phyloP scores from a whole-genome alignment of 2,888 invertebrate species.

The Drosophila anomalata region DNA sequence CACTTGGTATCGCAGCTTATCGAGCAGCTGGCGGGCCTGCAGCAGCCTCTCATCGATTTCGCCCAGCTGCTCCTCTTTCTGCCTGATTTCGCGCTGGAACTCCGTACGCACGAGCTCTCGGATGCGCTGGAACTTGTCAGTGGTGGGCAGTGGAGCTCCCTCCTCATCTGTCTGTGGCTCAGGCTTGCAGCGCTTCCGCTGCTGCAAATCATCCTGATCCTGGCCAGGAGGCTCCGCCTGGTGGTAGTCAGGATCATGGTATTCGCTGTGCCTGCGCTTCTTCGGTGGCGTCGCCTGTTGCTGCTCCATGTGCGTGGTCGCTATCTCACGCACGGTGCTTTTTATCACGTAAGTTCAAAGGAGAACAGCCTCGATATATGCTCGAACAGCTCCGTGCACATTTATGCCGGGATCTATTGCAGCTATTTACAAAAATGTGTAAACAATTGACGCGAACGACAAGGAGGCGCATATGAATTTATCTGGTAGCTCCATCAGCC shows the following conservation, averaged over 20 bases:
- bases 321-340: constrained; percentile 39
- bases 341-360: constrained; percentile 56
- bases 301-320: constrained; percentile 66
- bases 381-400: constrained; percentile 49
- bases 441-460: constrained; percentile 59
- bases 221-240: constrained; percentile 1
- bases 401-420: constrained; percentile 52
- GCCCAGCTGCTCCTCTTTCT: constrained; percentile 89
- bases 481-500: neutral
- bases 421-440: constrained; percentile 44
- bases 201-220: neutral
- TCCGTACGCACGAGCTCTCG: constrained; percentile 88
- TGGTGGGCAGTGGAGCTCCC: constrained; percentile 76
- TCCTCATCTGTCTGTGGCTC: constrained; percentile 44
- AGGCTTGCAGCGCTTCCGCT: constrained; percentile 30
- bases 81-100: constrained; percentile 88
- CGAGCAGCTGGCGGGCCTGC: constrained; percentile 86
- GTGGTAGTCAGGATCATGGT: constrained; percentile 86
- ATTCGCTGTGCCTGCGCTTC: constrained; percentile 84
- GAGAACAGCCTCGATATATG: constrained; percentile 41
- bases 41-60: constrained; percentile 88
- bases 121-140: constrained; percentile 68
- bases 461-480: constrained; percentile 45
- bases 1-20: constrained; percentile 86
- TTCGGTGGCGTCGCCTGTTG: constrained; percentile 62